phyloP scores from a whole-genome alignment of 2,113 vertebrate species.

The Megatriorchis doriae region DNA sequence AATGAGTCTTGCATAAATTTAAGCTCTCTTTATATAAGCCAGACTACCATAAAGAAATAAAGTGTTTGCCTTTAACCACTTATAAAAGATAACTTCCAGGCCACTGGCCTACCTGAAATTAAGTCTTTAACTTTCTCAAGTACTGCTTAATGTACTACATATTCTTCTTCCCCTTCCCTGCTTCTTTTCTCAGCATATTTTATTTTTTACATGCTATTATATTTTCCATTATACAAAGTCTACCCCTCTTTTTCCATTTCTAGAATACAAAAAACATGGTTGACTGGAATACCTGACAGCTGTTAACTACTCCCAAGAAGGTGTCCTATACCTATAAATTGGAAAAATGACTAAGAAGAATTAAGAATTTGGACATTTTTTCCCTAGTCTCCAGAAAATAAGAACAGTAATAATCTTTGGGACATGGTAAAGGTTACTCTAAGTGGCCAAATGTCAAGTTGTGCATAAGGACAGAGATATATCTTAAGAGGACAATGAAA shows the following conservation, averaged over 20 bases:
- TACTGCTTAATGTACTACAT: background rate
- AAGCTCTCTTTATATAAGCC: constrained; percentile 8
- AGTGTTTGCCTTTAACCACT: background rate
- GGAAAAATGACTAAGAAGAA: background rate
- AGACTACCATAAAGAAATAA: background rate
- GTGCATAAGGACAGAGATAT: background rate
- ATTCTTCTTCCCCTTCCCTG: background rate
- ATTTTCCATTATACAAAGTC: background rate
- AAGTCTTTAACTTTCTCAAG: constrained; percentile 2
- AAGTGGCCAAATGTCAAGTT: background rate
- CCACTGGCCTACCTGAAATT: background rate
- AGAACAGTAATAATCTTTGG: background rate
- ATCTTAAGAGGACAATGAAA: background rate
- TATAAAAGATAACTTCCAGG: background rate
- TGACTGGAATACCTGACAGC: background rate
- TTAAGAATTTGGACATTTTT: background rate
- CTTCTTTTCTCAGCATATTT: background rate
- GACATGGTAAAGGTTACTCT: background rate
- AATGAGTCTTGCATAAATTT: constrained; percentile 6
- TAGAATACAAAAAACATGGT: background rate
- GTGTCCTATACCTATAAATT: background rate
- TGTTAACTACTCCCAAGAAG: background rate
- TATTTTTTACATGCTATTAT: background rate
- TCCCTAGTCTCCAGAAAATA: background rate
- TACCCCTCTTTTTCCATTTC: background rate